phyloP scores from a whole-genome alignment of 2,888 invertebrate genomes.

The Villa cingulata region DNA sequence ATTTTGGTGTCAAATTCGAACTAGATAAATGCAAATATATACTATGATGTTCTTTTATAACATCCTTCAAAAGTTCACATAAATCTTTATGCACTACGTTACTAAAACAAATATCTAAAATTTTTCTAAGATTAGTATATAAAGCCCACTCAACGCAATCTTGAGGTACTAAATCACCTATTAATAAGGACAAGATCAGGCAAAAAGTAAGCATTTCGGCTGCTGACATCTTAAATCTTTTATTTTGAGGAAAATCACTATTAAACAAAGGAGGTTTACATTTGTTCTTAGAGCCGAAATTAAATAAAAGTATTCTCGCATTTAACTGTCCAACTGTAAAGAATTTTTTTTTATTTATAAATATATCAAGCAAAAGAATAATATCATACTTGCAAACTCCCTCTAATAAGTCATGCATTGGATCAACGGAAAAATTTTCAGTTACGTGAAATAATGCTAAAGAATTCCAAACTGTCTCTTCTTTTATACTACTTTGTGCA shows the following conservation, averaged over 20 bases:
- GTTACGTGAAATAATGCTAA: conserved; percentile 4
- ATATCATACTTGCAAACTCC: conserved; percentile 7
- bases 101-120: conserved; percentile 1
- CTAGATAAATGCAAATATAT: conserved; percentile 11
- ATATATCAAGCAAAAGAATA: not conserved
- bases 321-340: conserved; percentile 4
- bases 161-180: conserved; percentile 4
- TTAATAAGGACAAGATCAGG: not conserved
- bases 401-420: conserved; percentile 9
- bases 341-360: not conserved
- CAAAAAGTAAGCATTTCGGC: conserved; percentile 2
- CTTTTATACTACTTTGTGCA: not conserved
- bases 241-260: not conserved
- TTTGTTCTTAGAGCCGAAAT: not conserved
- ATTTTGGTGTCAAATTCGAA: conserved; percentile 14
- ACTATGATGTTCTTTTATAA: conserved; percentile 14
- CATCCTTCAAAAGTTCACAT: conserved; percentile 2
- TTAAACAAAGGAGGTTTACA: conserved; percentile 2
- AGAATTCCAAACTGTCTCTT: conserved; percentile 4
- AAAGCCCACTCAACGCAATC: not conserved
- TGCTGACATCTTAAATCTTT: conserved; percentile 1
- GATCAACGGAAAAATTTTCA: conserved; percentile 4
- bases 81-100: not conserved
- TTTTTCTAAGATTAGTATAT: conserved; percentile 1
- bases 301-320: not conserved